phyloP scores from a whole-genome alignment of 2,113 vertebrate genomes.

The Ammospiza nelsoni region DNA sequence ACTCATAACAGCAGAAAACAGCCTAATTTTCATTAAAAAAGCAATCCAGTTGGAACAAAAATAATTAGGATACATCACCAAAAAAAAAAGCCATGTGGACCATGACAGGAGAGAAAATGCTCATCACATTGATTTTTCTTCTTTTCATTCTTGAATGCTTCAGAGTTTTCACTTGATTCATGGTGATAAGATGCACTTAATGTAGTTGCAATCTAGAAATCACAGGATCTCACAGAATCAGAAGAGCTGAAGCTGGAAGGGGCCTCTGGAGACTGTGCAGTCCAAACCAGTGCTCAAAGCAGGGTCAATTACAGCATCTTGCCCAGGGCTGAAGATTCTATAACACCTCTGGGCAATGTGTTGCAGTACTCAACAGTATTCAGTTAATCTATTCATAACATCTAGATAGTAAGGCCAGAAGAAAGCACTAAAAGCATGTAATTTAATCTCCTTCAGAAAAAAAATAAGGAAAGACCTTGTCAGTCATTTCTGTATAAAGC shows the following conservation, averaged over 20 bases:
- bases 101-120: neutral
- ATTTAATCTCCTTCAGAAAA: neutral
- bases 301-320: neutral
- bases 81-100: neutral
- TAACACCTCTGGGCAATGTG: neutral
- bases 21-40: conserved; percentile 32
- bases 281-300: neutral
- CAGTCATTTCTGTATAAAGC: neutral
- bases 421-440: neutral
- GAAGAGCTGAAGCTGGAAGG: neutral
- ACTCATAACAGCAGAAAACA: neutral
- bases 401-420: neutral
- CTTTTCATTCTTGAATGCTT: neutral
- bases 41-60: neutral
- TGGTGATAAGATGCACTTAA: neutral
- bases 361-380: neutral
- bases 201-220: neutral
- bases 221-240: neutral
- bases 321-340: neutral
- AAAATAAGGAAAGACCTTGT: neutral
- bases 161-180: neutral
- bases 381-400: neutral
- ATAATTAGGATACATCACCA: neutral
- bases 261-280: neutral
- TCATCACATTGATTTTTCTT: neutral